phyloP scores from a whole-genome alignment of 2,113 vertebrate species.

The Sebastes fasciatus region DNA sequence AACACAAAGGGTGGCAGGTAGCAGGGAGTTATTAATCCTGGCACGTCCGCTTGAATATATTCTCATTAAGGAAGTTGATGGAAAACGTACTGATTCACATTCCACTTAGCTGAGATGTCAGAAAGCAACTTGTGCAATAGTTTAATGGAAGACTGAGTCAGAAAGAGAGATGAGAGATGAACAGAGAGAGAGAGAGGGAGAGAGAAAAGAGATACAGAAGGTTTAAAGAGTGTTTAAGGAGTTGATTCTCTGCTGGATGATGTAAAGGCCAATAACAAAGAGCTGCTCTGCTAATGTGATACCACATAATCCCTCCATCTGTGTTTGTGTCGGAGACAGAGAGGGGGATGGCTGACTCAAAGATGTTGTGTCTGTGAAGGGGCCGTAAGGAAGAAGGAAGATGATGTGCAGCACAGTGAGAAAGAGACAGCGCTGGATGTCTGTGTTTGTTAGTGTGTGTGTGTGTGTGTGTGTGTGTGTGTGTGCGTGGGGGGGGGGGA shows the following conservation, averaged over 20 bases:
- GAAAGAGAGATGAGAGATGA: background rate
- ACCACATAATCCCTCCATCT: slow-evolving; percentile 53
- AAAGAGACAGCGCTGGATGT: background rate
- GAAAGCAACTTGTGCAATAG: background rate
- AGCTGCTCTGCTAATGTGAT: slow-evolving; percentile 38
- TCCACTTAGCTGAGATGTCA: background rate
- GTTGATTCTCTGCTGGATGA: slow-evolving; percentile 37
- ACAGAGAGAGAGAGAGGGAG: too few species aligned
- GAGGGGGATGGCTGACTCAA: background rate
- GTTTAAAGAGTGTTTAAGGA: slow-evolving; percentile 14
- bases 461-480: slow-evolving; percentile 2
- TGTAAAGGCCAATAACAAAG: slow-evolving; percentile 50
- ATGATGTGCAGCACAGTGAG: background rate
- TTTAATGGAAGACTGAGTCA: background rate
- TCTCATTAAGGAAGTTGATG: background rate
- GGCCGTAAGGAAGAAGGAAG: background rate
- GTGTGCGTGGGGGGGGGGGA: background rate
- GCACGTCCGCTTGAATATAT: background rate
- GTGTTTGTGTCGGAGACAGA: slow-evolving; percentile 15
- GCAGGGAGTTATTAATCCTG: background rate
- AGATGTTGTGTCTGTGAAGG: slow-evolving; percentile 5
- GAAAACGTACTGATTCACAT: background rate
- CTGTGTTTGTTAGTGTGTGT: background rate
- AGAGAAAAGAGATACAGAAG: background rate
- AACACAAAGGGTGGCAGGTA: background rate